These are phyloP conservation scores for Lophotis ruficrista DNA, from an alignment of 2,113 vertebrate species.

Conservation along the genomic window DNA sequence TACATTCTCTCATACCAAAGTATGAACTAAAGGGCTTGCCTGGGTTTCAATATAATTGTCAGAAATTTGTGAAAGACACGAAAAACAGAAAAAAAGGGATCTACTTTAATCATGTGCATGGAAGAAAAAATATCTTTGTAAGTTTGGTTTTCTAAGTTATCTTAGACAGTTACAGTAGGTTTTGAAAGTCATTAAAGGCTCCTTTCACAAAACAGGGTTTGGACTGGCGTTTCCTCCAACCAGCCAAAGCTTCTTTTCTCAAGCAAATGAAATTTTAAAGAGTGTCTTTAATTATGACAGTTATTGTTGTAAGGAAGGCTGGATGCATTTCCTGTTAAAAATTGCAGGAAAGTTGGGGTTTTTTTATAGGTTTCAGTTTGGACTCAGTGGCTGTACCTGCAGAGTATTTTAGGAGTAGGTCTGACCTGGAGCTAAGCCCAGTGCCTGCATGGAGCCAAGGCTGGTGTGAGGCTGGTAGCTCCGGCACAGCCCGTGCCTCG, in stretches of 20 bases:
- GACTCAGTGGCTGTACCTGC: neutral
- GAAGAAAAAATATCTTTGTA: neutral
- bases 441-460: neutral
- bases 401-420: neutral
- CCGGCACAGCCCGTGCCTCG: fast-evolving
- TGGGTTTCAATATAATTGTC: neutral
- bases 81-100: neutral
- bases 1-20: neutral
- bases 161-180: neutral
- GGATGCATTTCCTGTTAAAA: neutral
- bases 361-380: neutral
- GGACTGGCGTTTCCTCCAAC: neutral
- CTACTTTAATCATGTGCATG: neutral
- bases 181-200: neutral
- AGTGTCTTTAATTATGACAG: neutral
- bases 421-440: neutral
- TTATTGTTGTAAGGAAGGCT: neutral
- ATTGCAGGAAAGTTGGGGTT: neutral
- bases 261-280: neutral
- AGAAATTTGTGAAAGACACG: neutral
- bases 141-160: neutral
- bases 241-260: neutral
- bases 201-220: neutral
- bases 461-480: neutral
- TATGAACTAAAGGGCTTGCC: neutral